These are phyloP conservation scores for Paracyprichromis sp. DNA, from an alignment of 2,113 vertebrate species.

Conservation along the genomic window DNA sequence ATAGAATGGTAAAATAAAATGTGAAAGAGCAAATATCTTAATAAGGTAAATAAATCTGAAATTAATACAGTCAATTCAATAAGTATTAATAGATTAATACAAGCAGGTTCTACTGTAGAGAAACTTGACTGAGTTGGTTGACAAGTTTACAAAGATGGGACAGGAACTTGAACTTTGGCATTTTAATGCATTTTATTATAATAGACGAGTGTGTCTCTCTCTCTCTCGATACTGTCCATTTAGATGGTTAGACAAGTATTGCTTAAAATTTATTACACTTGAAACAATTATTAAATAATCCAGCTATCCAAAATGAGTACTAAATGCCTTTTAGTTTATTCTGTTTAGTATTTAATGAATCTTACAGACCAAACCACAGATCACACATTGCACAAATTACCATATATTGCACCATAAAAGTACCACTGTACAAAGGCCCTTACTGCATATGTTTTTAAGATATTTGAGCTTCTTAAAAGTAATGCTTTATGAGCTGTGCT, in stretches of 20 bases:
- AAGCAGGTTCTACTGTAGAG: not conserved
- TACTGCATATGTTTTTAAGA: constrained; percentile 26
- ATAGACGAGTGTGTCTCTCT: fast-evolving
- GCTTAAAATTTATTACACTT: not conserved
- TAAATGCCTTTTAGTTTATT: not conserved
- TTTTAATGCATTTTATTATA: not conserved
- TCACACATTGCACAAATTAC: constrained; percentile 35
- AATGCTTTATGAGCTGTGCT: constrained; percentile 12
- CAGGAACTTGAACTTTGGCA: not conserved
- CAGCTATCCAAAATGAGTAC: not conserved
- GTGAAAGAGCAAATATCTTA: not conserved
- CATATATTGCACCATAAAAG: constrained; percentile 25
- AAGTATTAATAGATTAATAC: not conserved
- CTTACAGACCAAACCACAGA: constrained; percentile 13
- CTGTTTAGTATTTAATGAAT: constrained; percentile 20
- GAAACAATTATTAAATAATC: not conserved
- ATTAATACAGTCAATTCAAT: not conserved
- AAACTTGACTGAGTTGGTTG: not conserved
- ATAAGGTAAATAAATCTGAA: not conserved
- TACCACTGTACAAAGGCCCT: constrained; percentile 54
- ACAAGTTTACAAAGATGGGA: not conserved
- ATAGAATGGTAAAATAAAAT: not conserved
- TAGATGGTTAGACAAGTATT: not conserved
- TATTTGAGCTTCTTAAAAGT: constrained; percentile 9
- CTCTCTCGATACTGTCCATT: fast-evolving